phyloP scores from a whole-genome alignment of 2,888 invertebrate species.

The Cephonodes hylas region DNA sequence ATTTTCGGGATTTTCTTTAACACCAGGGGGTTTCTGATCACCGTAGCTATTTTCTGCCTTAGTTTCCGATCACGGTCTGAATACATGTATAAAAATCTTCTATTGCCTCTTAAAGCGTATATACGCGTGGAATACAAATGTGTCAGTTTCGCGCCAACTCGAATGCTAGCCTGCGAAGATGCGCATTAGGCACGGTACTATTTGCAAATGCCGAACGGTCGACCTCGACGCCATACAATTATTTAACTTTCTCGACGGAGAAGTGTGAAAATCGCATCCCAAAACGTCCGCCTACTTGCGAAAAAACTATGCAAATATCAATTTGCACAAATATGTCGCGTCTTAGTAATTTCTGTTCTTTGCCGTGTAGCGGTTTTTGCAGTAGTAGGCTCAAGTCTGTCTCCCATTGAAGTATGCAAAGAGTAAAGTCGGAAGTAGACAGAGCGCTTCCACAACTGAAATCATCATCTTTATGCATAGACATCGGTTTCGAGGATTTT shows the following conservation, averaged over 20 bases:
- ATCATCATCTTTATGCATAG: no score
- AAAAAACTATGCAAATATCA: neutral
- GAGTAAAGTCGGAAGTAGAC: no score
- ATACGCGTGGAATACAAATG: neutral
- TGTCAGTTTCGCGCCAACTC: neutral
- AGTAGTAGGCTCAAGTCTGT: no score
- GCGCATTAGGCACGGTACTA: neutral
- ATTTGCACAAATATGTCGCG: neutral
- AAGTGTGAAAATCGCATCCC: slow-evolving; percentile 1
- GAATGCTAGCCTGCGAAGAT: neutral
- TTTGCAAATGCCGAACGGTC: neutral
- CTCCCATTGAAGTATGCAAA: no score
- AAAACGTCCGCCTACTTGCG: neutral
- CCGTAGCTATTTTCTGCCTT: no score
- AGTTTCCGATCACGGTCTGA: no score
- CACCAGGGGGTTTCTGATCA: no score
- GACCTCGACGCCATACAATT: neutral
- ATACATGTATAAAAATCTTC: no score
- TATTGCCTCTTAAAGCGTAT: neutral
- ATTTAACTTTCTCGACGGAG: neutral
- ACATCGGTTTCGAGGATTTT: no score
- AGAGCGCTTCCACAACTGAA: no score
- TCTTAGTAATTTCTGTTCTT: neutral
- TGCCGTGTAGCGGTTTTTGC: no score
- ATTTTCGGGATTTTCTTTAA: no score